Evolutionary conservation across 1,140 invertebrate genomes (phyloP), one percentile per base, ranked within the genome.

Genomic region (Drosophila kikkawai): DNA sequence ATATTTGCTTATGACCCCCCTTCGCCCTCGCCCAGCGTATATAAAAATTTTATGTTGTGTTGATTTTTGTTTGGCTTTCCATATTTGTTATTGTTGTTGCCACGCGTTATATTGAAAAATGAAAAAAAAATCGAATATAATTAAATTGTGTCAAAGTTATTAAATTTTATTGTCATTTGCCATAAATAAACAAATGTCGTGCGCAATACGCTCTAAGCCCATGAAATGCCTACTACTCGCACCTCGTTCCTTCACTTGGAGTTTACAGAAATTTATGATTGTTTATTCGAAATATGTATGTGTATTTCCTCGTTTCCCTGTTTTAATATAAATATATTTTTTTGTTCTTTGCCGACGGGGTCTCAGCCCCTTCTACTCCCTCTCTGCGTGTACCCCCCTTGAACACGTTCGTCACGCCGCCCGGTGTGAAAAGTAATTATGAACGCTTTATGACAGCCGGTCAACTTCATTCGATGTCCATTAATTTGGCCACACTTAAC

Each of bases 351-450:
- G 75, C 70, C 63, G 71, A 45, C 58, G 55, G 68, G 50, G 41
- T 55, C 50, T 50, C 17, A 37, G 32, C 37, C 39, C n/a, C 48
- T 12, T 32, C 26, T 12, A 12, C 3, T 15, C 22, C 7, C 41
- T 39, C n/a, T 11, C 26, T 12, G 36, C 19, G 3, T 29, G 26
- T 29, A 2, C 5, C 34, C 57, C 36, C 26, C 22, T 41, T 15
- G 37, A 37, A 17, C 41, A 50, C 69, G 36, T 63, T 48, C 51
- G 71, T 71, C 68, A 75, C 56, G 37, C 78, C 67, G 75, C 76
- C 60, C 82, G 80, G 83, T 87, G 84, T 87, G 84, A 87, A 88
- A 80, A 80, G 80, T 87, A 87, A 88, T 88, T 88, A 87, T 88
- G 67, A 68, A 60, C 77, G 85, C 84, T 87, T 88, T 87, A 82